Conservation (phyloP, 37 sponge, comb jelly and placozoan genomes). For the Axinella damicornis region DNA sequence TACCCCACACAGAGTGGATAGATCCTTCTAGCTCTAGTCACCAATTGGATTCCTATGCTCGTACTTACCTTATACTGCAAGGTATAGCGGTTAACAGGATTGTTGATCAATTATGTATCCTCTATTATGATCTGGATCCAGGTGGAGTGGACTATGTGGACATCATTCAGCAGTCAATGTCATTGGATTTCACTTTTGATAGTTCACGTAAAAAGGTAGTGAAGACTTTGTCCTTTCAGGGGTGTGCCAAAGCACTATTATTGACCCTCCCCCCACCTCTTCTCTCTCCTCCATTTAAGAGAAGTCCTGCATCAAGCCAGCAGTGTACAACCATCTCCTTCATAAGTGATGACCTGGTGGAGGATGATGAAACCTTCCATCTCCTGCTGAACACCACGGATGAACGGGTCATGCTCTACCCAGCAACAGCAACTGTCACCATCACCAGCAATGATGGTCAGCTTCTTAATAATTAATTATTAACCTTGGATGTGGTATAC, state of each 20-base stretch:
- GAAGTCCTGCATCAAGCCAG: not conserved
- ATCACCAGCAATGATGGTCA: slow-evolving; percentile 1
- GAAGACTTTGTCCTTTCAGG: too few relatives aligned
- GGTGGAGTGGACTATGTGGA: slow-evolving; percentile 9
- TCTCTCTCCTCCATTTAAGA: not conserved
- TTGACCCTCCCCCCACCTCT: too few relatives aligned
- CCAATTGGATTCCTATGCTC: too few relatives aligned
- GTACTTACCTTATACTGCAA: too few relatives aligned
- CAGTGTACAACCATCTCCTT: not conserved
- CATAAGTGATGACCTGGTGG: not conserved
- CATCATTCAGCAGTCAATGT: not conserved
- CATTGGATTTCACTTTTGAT: not conserved
- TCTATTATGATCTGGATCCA: not conserved
- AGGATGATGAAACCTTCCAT: not conserved
- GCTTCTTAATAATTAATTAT: too few relatives aligned
- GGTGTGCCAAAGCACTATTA: too few relatives aligned
- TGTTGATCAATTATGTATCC: not conserved
- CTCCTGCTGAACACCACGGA: not conserved
- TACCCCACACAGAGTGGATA: too few relatives aligned
- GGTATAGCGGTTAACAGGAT: too few relatives aligned
- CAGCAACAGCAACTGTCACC: not conserved
- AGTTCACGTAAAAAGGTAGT: too few relatives aligned
- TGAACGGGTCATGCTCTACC: not conserved
- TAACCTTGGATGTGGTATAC: too few relatives aligned
- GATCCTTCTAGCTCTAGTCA: too few relatives aligned